phyloP scores from a whole-genome alignment of 1,140 invertebrate species.

The Eurosta solidaginis region DNA sequence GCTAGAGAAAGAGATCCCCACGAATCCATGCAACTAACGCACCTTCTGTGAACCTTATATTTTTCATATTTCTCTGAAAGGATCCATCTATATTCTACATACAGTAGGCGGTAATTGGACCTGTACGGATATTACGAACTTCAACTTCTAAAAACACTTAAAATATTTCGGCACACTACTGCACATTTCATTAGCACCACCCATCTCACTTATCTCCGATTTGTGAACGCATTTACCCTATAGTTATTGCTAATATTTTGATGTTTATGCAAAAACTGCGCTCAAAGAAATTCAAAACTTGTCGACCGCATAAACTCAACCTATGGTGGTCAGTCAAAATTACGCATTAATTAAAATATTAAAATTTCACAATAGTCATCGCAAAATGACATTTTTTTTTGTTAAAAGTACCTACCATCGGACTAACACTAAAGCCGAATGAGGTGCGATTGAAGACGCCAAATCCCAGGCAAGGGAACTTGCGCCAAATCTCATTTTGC shows the following conservation, averaged over 20 bases:
- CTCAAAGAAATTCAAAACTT: conserved; percentile 5
- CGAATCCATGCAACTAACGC: too few species aligned
- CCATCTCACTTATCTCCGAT: background rate
- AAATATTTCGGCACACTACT: background rate
- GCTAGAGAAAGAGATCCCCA: too few species aligned
- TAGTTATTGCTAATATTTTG: background rate
- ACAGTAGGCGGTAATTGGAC: too few species aligned
- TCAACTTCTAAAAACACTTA: too few species aligned
- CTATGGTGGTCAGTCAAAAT: background rate
- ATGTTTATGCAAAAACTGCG: background rate
- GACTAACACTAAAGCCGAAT: background rate
- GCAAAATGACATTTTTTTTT: background rate
- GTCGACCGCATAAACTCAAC: background rate
- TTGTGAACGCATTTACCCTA: background rate
- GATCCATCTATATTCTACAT: too few species aligned
- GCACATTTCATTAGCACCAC: background rate
- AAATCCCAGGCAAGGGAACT: conserved; percentile 19
- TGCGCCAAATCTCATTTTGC: conserved; percentile 3
- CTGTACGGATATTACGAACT: too few species aligned
- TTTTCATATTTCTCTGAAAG: too few species aligned
- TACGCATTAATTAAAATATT: background rate
- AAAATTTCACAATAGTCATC: background rate
- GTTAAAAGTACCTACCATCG: too few species aligned
- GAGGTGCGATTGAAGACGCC: background rate
- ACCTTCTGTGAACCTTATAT: too few species aligned